phyloP scores from a whole-genome alignment of 2,113 vertebrate species.

The Pterocles gutturalis region DNA sequence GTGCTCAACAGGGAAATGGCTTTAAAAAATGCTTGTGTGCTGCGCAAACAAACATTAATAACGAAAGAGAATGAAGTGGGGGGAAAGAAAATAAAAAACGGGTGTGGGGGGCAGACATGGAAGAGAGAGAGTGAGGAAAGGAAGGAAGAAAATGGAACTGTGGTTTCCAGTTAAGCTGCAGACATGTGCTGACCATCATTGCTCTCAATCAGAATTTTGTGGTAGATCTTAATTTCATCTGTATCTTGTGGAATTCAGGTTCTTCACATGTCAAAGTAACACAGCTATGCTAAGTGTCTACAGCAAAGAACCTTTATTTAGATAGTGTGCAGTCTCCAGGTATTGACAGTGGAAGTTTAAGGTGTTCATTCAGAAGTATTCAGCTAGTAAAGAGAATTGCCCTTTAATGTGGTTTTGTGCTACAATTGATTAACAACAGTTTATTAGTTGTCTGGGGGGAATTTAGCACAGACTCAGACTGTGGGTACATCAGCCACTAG shows the following conservation, averaged over 20 bases:
- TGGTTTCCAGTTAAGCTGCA: not conserved
- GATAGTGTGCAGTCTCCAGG: not conserved
- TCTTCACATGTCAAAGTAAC: not conserved
- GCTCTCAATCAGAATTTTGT: not conserved
- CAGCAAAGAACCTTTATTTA: not conserved
- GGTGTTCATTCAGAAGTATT: not conserved
- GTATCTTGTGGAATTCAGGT: not conserved
- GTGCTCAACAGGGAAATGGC: not conserved
- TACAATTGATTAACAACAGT: not conserved
- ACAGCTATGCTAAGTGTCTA: not conserved
- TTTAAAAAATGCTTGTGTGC: not conserved
- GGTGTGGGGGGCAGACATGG: rapidly evolving
- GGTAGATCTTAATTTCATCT: not conserved
- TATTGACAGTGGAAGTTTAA: not conserved
- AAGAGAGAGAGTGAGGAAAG: not conserved
- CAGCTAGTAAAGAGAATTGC: not conserved
- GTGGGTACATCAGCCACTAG: not conserved
- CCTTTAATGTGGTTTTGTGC: not conserved
- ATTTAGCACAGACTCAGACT: not conserved
- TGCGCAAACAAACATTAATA: not conserved
- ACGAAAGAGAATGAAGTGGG: not conserved
- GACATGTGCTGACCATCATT: not conserved
- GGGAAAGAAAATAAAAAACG: rapidly evolving
- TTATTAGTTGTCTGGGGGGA: not conserved
- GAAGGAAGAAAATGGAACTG: not conserved